phyloP scores from a whole-genome alignment of 2,113 vertebrate species.

The Gymnarchus niloticus region DNA sequence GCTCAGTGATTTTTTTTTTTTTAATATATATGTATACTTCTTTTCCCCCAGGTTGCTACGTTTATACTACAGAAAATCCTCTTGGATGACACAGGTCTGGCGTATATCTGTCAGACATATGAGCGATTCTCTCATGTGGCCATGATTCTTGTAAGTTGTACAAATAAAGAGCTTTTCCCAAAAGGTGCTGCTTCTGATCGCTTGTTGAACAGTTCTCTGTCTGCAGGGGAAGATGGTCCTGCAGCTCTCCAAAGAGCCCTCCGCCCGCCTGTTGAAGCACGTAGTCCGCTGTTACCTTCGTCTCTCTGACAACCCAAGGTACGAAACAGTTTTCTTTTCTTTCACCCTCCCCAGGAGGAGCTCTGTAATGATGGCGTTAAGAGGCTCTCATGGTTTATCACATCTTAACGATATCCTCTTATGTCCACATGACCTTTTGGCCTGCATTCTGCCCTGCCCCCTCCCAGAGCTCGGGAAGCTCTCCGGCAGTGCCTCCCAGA shows the following conservation, averaged over 20 bases:
- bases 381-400: neutral
- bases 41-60: conserved; percentile 78
- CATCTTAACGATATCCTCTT: neutral
- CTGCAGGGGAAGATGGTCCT: conserved; percentile 94
- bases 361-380: neutral
- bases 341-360: conserved; percentile 14
- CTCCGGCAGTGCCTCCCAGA: conserved; percentile 96
- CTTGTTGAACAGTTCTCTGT: neutral
- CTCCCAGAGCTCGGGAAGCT: conserved; percentile 89
- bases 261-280: conserved; percentile 88
- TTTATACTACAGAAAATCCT: conserved; percentile 98
- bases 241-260: conserved; percentile 94
- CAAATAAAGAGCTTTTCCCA: neutral
- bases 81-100: conserved; percentile 92
- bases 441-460: conserved; percentile 11
- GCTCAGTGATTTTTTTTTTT: neutral
- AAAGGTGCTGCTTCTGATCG: neutral
- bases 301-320: conserved; percentile 97
- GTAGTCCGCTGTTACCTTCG: conserved; percentile 96
- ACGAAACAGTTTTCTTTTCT: conserved; percentile 20
- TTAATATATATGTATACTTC: neutral
- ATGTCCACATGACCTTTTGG: neutral
- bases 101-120: conserved; percentile 95
- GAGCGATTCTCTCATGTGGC: conserved; percentile 96
- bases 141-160: conserved; percentile 85